These are phyloP conservation scores for Ptychobarbus kaznakovi DNA, from an alignment of 2,797 vertebrate species.

Conservation along the genomic window DNA sequence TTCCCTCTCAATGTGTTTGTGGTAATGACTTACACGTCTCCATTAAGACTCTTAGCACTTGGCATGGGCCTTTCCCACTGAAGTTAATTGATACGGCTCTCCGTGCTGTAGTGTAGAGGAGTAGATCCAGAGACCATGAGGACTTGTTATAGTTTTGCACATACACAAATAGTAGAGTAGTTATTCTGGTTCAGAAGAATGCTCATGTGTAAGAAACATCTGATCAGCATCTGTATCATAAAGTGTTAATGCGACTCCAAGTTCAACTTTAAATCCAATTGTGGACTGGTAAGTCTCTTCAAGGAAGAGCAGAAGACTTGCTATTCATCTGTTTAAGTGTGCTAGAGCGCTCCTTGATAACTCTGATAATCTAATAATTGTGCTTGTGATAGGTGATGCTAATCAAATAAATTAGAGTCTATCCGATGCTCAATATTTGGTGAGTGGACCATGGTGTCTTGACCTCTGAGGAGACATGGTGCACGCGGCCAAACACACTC, in stretches of 20 bases:
- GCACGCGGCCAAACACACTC: constrained; percentile 4
- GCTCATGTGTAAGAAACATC: not conserved
- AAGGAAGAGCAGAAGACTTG: constrained; percentile 16
- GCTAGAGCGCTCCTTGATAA: not conserved
- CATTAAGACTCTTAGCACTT: constrained; percentile 77
- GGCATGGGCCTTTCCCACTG: constrained; percentile 73
- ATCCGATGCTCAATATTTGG: not conserved
- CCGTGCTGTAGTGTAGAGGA: constrained; percentile 69
- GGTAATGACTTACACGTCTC: constrained; percentile 82
- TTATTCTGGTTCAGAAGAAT: not conserved
- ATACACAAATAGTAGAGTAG: not conserved
- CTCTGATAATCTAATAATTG: constrained; percentile 10
- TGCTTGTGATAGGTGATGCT: constrained; percentile 7
- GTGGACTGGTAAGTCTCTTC: constrained; percentile 10
- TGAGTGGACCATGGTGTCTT: not conserved
- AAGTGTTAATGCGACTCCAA: not conserved
- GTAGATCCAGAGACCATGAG: constrained; percentile 39
- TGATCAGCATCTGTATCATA: not conserved
- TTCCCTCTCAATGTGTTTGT: constrained; percentile 69
- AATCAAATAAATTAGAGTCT: constrained; percentile 18
- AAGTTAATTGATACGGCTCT: constrained; percentile 80
- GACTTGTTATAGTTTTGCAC: not conserved
- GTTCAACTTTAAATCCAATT: constrained; percentile 1
- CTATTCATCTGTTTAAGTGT: constrained; percentile 31
- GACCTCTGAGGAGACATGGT: not conserved